These are phyloP conservation scores for Neofelis nebulosa DNA, from an alignment of 2,113 vertebrate species.

Conservation along the genomic window DNA sequence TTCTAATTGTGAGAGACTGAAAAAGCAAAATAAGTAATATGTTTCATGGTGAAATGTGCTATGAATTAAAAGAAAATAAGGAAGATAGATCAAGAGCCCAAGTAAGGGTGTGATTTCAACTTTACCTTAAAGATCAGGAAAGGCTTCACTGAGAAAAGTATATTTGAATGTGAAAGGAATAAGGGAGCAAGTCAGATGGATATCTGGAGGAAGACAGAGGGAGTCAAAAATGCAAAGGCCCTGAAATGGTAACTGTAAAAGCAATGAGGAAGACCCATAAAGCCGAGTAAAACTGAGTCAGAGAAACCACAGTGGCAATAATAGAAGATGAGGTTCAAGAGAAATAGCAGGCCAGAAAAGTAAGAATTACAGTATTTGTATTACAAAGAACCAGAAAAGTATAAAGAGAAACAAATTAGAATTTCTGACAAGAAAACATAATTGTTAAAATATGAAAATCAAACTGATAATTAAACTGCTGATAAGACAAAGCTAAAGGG, in stretches of 20 bases:
- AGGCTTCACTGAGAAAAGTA: not conserved
- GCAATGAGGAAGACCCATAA: not conserved
- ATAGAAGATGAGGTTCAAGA: not conserved
- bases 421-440: not conserved
- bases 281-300: not conserved
- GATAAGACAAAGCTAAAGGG: not conserved
- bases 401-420: not conserved
- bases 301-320: not conserved
- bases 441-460: not conserved
- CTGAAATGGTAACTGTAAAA: not conserved
- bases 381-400: not conserved
- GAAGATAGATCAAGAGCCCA: not conserved
- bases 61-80: not conserved
- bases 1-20: not conserved
- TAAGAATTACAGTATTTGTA: no score
- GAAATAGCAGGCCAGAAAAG: not conserved
- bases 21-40: not conserved
- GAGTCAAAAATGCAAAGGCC: not conserved
- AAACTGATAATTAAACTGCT: not conserved
- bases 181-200: not conserved
- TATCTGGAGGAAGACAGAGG: not conserved
- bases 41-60: not conserved
- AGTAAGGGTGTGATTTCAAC: not conserved
- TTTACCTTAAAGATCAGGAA: not conserved
- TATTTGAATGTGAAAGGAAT: not conserved